Conservation (phyloP, 1,140 invertebrate genomes). For the Drosophila kohkoa region DNA sequence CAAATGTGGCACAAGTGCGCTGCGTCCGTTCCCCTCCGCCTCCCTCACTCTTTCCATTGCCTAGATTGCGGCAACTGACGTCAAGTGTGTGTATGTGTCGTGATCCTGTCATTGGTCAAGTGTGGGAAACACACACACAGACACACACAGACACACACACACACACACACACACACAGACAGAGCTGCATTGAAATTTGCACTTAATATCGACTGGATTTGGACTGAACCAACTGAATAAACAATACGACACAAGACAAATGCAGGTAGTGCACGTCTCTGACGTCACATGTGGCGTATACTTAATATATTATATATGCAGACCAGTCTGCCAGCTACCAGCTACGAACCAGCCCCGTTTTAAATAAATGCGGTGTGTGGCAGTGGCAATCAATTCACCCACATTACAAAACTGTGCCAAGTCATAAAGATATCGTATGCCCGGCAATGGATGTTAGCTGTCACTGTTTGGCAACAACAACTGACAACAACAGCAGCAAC, state of each 20-base stretch:
- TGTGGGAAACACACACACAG: constrained; percentile 16
- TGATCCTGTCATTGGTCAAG: constrained; percentile 46
- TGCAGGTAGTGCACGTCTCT: constrained; percentile 13
- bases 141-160: too few relatives aligned
- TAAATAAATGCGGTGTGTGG: background rate
- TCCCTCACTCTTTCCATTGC: background rate
- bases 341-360: background rate
- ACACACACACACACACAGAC: background rate
- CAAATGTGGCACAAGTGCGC: constrained; percentile 3
- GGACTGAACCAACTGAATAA: constrained; percentile 30
- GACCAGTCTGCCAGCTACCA: constrained; percentile 17
- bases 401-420: constrained; percentile 57
- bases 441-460: constrained; percentile 47
- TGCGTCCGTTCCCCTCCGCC: background rate
- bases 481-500: constrained; percentile 9
- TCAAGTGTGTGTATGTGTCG: constrained; percentile 29
- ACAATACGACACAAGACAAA: constrained; percentile 13
- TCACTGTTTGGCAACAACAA: constrained; percentile 45
- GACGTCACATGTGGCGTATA: constrained; percentile 25
- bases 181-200: constrained; percentile 56
- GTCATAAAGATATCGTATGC: constrained; percentile 53
- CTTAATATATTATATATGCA: constrained; percentile 37
- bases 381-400: constrained; percentile 39
- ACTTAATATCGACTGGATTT: constrained; percentile 59
- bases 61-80: background rate